phyloP scores from a whole-genome alignment of 2,888 invertebrate genomes.

The Lucinisca nassula region DNA sequence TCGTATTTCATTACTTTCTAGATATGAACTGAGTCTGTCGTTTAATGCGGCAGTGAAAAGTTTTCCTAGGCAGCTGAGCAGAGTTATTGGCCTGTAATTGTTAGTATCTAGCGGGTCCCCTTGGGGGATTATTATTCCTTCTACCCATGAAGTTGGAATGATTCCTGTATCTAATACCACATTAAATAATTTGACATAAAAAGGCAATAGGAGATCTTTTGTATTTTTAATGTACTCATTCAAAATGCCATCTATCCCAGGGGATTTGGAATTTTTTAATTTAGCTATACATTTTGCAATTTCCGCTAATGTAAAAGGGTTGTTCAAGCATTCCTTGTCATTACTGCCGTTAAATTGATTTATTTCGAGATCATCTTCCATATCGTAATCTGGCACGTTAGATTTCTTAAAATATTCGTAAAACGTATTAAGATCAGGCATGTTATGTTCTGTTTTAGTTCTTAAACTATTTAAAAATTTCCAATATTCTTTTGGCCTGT shows the following conservation, averaged over 20 bases:
- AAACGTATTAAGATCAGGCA: neutral
- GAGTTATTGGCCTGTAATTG: constrained; percentile 40
- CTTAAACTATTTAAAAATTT: neutral
- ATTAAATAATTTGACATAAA: constrained; percentile 30
- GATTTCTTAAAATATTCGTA: neutral
- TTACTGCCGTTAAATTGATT: too few relatives aligned
- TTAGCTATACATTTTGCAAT: neutral
- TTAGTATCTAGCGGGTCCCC: neutral
- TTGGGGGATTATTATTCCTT: constrained; percentile 34
- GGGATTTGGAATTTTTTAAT: constrained; percentile 13
- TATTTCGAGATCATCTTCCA: neutral
- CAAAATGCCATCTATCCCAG: constrained; percentile 15
- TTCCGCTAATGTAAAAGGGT: neutral
- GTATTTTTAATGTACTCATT: constrained; percentile 38
- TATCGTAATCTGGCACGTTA: neutral
- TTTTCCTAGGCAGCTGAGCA: constrained; percentile 37
- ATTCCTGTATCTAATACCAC: neutral
- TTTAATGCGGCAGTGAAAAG: constrained; percentile 36
- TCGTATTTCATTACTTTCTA: neutral
- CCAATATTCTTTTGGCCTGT: constrained; percentile 4
- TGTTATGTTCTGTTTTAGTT: neutral
- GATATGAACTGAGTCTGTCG: neutral
- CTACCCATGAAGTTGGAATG: constrained; percentile 21
- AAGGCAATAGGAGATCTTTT: neutral
- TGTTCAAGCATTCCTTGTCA: neutral